A percentile compares a stretch with the other conserved stretches of the same genome.
These are phyloP conservation scores for Habrosyne pyritoides DNA, from an alignment of 2,888 invertebrate genomes.

Conservation along the genomic window DNA sequence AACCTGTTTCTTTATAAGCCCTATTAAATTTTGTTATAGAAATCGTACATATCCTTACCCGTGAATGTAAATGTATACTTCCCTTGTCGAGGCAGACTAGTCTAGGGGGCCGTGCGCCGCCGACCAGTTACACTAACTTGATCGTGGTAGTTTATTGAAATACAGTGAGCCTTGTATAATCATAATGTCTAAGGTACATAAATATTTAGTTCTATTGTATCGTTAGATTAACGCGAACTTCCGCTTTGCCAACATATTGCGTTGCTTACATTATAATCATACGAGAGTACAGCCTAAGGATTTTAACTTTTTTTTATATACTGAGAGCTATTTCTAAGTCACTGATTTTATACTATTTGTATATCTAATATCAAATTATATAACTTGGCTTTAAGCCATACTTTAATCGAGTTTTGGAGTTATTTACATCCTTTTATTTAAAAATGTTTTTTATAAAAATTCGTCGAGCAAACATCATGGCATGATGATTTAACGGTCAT, in stretches of 20 bases:
- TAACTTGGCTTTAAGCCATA: slow-evolving; percentile 67
- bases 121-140: slow-evolving; percentile 51
- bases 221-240: slow-evolving; percentile 81
- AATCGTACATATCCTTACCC: slow-evolving; percentile 80
- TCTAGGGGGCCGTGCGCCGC: slow-evolving; percentile 48
- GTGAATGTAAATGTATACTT: slow-evolving; percentile 68
- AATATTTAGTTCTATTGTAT: slow-evolving; percentile 82
- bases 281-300: slow-evolving; percentile 83
- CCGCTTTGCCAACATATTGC: slow-evolving; percentile 82
- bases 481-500: slow-evolving; percentile 77
- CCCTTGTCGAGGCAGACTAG: slow-evolving; percentile 58
- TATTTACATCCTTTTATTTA: slow-evolving; percentile 79
- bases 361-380: slow-evolving; percentile 61
- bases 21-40: slow-evolving; percentile 61
- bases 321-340: slow-evolving; percentile 84
- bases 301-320: slow-evolving; percentile 81
- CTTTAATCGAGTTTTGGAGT: slow-evolving; percentile 77
- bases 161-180: slow-evolving; percentile 80
- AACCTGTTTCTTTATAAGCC: slow-evolving; percentile 60
- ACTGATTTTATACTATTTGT: slow-evolving; percentile 78
- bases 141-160: slow-evolving; percentile 62
- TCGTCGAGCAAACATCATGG: slow-evolving; percentile 76
- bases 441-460: slow-evolving; percentile 68
- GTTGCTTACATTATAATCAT: slow-evolving; percentile 83
- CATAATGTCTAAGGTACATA: slow-evolving; percentile 81